phyloP scores from a whole-genome alignment of 2,797 vertebrate genomes.

The Delichon dasypus region DNA sequence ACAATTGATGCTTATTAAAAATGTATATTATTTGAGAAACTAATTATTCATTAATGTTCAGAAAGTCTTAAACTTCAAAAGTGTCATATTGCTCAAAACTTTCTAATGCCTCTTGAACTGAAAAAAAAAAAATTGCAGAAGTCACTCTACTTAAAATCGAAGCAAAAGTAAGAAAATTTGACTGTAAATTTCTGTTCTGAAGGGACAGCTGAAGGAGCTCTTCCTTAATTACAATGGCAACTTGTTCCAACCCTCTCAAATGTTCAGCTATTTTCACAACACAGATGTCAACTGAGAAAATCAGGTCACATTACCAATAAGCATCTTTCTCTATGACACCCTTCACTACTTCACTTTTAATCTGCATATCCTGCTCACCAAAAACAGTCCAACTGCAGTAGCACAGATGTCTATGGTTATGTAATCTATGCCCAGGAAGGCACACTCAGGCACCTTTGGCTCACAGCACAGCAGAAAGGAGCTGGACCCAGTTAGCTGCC shows the following conservation, averaged over 20 bases:
- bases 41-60: background rate
- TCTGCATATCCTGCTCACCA: background rate
- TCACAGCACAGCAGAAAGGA: background rate
- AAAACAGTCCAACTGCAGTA: background rate
- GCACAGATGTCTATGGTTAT: background rate
- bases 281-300: background rate
- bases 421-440: background rate
- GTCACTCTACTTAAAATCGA: background rate
- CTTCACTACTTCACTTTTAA: background rate
- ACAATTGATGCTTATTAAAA: background rate
- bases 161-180: background rate
- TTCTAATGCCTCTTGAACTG: background rate
- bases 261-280: background rate
- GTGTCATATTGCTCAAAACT: background rate
- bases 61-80: background rate
- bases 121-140: background rate
- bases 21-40: background rate
- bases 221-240: background rate
- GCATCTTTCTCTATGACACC: background rate
- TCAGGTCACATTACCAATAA: background rate
- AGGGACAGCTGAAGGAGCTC: background rate
- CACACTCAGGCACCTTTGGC: fast-evolving
- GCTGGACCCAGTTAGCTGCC: background rate
- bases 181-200: background rate
- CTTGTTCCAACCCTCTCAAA: background rate